phyloP scores from a whole-genome alignment of 1,140 invertebrate species.

The Rhizoglyphus robini region DNA sequence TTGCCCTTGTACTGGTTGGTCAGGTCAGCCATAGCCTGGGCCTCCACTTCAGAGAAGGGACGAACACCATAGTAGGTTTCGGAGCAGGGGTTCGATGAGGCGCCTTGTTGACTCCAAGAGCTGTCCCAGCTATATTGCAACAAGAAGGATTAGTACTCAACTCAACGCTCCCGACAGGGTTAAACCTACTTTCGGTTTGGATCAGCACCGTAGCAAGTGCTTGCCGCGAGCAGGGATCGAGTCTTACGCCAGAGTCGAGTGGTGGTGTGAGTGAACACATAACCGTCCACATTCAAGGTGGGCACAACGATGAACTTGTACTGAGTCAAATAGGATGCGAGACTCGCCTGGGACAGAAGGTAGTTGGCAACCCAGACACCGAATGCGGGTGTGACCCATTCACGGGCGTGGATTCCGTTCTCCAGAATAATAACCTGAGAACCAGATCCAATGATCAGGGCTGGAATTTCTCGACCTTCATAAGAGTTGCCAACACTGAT shows the following conservation, averaged over 20 bases:
- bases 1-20: conserved; percentile 26
- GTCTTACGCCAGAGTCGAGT: conserved; percentile 30
- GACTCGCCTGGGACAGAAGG: conserved; percentile 33
- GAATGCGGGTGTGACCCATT: conserved; percentile 71
- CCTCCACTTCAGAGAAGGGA: conserved; percentile 33
- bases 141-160: no score
- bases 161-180: no score
- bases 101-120: background rate
- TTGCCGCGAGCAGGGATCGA: conserved; percentile 12
- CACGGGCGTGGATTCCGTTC: conserved; percentile 61
- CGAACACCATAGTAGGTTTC: conserved; percentile 26
- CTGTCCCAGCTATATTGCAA: no score
- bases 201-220: conserved; percentile 27
- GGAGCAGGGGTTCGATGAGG: conserved; percentile 24
- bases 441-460: background rate
- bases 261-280: conserved; percentile 39
- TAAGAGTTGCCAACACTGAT: conserved; percentile 2
- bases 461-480: conserved; percentile 18
- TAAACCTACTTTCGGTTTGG: conserved; percentile 30
- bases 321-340: conserved; percentile 29
- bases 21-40: conserved; percentile 9
- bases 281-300: conserved; percentile 56
- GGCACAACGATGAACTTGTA: conserved; percentile 48
- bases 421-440: conserved; percentile 14
- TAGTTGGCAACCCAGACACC: conserved; percentile 67